Conservation (phyloP, 2,888 invertebrate species). For the Drosophila nr. fundita region DNA sequence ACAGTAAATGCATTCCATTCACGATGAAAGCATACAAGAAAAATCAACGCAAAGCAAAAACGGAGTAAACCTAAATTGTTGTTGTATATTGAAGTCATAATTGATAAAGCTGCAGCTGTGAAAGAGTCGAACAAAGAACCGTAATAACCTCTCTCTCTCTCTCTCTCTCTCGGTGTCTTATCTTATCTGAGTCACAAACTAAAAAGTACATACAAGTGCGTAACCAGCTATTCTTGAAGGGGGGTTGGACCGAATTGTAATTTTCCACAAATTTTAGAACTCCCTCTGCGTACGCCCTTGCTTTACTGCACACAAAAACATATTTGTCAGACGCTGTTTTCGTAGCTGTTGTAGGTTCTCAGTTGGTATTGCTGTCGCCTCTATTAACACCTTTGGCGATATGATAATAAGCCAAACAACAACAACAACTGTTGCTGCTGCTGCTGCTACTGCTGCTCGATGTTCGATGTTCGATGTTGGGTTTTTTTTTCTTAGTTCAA, state of each 20-base stretch:
- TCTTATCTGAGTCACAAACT: conserved; percentile 72
- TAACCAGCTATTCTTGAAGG: background rate
- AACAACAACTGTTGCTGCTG: conserved; percentile 27
- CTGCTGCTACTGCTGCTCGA: conserved; percentile 25
- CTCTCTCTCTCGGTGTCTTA: conserved; percentile 31
- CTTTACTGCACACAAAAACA: conserved; percentile 12
- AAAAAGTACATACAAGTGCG: conserved; percentile 11
- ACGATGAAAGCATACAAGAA: conserved; percentile 27
- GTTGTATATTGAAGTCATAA: conserved; percentile 44
- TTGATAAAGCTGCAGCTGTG: conserved; percentile 60
- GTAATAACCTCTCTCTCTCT: background rate
- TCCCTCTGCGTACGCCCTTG: background rate
- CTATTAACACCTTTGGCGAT: conserved; percentile 70
- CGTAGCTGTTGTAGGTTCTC: conserved; percentile 24
- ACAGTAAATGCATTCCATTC: conserved; percentile 39
- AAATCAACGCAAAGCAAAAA: conserved; percentile 38
- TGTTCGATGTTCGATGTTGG: background rate
- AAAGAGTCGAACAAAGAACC: conserved; percentile 30
- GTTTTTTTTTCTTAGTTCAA: conserved; percentile 47
- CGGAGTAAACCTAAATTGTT: conserved; percentile 5
- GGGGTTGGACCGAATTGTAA: background rate
- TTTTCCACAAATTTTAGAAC: background rate
- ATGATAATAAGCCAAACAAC: conserved; percentile 71
- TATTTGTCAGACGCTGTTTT: conserved; percentile 42
- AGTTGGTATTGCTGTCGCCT: conserved; percentile 40